Conservation (phyloP, 2,797 vertebrate genomes). For the Gallinago solitaria region DNA sequence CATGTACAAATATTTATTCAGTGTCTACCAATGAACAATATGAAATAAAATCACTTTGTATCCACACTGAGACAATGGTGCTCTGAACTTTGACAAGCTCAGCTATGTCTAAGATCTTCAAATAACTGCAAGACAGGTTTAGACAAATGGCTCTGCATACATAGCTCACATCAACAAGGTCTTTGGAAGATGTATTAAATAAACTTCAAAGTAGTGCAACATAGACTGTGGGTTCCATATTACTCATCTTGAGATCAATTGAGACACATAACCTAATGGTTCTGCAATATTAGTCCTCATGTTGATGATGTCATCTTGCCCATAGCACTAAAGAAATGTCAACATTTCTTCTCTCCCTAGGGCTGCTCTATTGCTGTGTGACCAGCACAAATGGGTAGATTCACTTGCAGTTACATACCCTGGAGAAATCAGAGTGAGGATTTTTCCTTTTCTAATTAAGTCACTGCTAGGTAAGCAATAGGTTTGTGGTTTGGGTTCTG, state of each 20-base stretch:
- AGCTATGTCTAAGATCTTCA: background rate
- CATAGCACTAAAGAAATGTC: background rate
- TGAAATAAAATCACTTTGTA: background rate
- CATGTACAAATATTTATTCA: background rate
- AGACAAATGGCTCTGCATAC: background rate
- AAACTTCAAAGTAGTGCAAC: background rate
- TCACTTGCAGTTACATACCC: background rate
- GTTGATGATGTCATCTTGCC: background rate
- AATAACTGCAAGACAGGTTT: background rate
- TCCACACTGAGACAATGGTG: background rate
- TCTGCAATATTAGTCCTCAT: background rate
- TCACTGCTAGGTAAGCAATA: background rate
- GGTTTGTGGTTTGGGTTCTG: background rate
- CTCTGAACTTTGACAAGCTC: background rate
- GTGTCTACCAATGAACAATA: background rate
- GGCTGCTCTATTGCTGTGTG: background rate
- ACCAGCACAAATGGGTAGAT: background rate
- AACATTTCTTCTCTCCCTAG: background rate
- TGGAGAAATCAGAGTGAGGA: background rate
- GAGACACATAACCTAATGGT: background rate
- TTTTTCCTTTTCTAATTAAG: background rate
- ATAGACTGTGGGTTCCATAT: background rate
- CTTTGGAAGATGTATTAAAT: background rate
- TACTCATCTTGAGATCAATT: background rate
- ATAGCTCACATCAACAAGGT: background rate